Evolutionary conservation across 1,140 invertebrate species (phyloP), one percentile per base, ranked within the genome.

Genomic region (Pararge aegeria): DNA sequence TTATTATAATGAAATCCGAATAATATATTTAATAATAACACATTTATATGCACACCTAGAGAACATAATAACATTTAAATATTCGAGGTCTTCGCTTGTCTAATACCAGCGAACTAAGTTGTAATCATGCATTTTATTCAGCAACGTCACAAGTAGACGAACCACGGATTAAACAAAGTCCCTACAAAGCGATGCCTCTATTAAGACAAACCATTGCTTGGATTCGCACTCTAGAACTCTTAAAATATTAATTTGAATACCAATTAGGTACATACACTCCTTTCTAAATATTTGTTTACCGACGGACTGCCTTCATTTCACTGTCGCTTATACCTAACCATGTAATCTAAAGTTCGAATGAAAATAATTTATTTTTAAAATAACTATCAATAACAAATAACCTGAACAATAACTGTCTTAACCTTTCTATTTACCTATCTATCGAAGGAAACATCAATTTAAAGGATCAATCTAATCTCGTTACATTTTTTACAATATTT

Each of bases 381-480:
- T 64, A 68, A 68, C 51, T 53, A 69, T 67, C 44, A 72, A 71
- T 74, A 80, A 80, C 72, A 70, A 80, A 77, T 68, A 73, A 77
- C 61, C 46, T 58, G 59, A 61, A 68, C 71, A 66, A 66, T 68
- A 64, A 62, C 20, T 80, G 72, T 76, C 76, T 71, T 81, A 81
- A 78, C 66, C 71, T 64, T 76, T 77, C 79, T 80, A 79, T 83
- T 77, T 69, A 76, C 78, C 83, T 86, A 83, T 78, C 78, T 86
- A 83, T 66, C 80, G 78, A 83, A 70, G 68, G 75, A 78, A 64
- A 68, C 71, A 73, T 74, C 70, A 69, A 63, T 69, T 73, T 51
- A 49, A 61, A 61, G 62, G 62, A 55, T 57, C 61, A 69, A 62
- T 59, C 66, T 74, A 73, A 73, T 68, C 72, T 74, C 64, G 57